Conservation (phyloP, 2,888 invertebrate species). For the Rapana venosa region DNA sequence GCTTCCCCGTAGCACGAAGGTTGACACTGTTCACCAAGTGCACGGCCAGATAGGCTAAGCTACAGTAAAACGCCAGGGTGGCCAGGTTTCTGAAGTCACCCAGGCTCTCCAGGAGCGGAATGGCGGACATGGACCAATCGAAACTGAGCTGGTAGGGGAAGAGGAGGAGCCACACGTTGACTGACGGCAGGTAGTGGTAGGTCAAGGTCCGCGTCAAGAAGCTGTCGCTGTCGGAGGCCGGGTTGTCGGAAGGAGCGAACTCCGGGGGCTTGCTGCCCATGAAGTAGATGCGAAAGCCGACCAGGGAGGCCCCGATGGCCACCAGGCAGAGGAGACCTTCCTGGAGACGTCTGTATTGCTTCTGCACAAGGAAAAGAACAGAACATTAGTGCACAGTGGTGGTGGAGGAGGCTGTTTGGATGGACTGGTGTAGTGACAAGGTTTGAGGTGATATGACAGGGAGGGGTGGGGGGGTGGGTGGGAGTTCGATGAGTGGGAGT, state of each 20-base stretch:
- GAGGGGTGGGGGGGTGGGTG: too few relatives aligned
- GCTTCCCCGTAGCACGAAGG: background rate
- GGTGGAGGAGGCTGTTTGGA: too few relatives aligned
- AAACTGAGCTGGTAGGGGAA: slow-evolving; percentile 94
- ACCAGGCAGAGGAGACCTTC: slow-evolving; percentile 80
- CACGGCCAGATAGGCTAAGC: slow-evolving; percentile 63
- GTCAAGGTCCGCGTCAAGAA: slow-evolving; percentile 90
- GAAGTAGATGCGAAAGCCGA: slow-evolving; percentile 88
- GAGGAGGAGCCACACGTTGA: slow-evolving; percentile 91
- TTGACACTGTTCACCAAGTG: slow-evolving; percentile 17
- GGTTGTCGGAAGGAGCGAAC: slow-evolving; percentile 97
- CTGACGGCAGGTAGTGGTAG: slow-evolving; percentile 93
- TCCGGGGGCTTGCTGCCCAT: slow-evolving; percentile 86
- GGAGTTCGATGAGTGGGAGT: too few relatives aligned
- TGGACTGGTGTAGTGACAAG: too few relatives aligned
- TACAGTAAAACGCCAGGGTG: slow-evolving; percentile 86
- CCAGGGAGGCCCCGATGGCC: slow-evolving; percentile 84
- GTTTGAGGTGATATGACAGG: too few relatives aligned
- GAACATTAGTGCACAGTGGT: background rate
- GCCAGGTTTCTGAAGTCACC: slow-evolving; percentile 89
- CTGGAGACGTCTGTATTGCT: slow-evolving; percentile 50
- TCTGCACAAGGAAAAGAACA: slow-evolving; percentile 42
- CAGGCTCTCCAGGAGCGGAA: slow-evolving; percentile 89
- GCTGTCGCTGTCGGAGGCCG: slow-evolving; percentile 91
- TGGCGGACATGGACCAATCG: slow-evolving; percentile 99